Evolutionary conservation across 2,113 vertebrate species (phyloP).

Genomic region (Alligator mississippiensis): DNA sequence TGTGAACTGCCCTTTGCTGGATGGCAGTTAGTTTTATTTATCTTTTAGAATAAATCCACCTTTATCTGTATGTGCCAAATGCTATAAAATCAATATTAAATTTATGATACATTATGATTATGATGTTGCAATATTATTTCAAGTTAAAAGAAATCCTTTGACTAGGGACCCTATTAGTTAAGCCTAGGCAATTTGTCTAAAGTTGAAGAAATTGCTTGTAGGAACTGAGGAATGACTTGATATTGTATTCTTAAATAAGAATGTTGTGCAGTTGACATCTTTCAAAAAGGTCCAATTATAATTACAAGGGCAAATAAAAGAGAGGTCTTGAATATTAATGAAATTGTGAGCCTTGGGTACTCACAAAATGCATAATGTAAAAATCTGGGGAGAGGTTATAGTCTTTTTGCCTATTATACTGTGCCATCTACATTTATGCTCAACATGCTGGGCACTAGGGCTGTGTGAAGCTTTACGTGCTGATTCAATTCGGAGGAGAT

Average conservation of each 20-base stretch:
- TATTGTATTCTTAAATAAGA: constrained; percentile 38
- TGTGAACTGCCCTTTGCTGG: not conserved
- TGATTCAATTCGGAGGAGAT: too few species aligned
- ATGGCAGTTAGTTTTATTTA: not conserved
- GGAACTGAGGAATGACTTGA: not conserved
- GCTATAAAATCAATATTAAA: not conserved
- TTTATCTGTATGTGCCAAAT: not conserved
- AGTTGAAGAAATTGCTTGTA: not conserved
- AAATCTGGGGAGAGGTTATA: not conserved
- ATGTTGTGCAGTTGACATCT: constrained; percentile 2
- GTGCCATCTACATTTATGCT: too few species aligned
- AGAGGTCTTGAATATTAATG: constrained; percentile 17
- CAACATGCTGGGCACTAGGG: too few species aligned
- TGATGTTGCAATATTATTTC: not conserved
- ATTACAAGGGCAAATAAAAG: constrained; percentile 29
- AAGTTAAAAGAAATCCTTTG: not conserved
- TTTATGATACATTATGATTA: not conserved
- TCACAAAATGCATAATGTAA: not conserved
- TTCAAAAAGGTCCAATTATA: constrained; percentile 16
- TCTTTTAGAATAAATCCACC: not conserved
- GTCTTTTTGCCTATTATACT: too few species aligned
- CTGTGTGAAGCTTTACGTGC: too few species aligned
- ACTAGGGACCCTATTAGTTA: not conserved
- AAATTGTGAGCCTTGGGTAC: constrained; percentile 13
- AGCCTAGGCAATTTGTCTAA: constrained; percentile 2